Percentiles rank a stretch among this genome's conserved stretches.
Evolutionary conservation across 2,113 vertebrate species (phyloP).

Genomic region (Mungos mungo): DNA sequence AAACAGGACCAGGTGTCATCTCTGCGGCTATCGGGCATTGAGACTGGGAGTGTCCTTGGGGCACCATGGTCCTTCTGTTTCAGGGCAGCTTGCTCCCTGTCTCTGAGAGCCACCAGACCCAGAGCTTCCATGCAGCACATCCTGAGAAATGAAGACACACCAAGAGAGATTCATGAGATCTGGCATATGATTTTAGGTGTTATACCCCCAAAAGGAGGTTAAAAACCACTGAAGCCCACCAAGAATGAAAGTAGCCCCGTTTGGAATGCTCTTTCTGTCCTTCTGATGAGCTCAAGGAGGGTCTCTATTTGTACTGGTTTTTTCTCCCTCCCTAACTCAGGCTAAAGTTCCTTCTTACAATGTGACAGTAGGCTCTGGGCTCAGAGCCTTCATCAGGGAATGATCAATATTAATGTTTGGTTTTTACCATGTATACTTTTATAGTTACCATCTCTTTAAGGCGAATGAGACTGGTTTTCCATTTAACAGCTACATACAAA

Average conservation of each 20-base stretch:
- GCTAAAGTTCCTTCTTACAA: neutral
- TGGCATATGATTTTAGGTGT: neutral
- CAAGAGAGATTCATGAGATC: neutral
- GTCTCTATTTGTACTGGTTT: neutral
- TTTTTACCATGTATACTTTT: neutral
- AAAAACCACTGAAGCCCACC: neutral
- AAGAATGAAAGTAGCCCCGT: neutral
- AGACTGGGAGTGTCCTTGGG: neutral
- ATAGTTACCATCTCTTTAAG: neutral
- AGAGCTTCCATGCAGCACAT: neutral
- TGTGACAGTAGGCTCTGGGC: neutral
- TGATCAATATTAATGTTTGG: neutral
- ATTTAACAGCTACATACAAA: neutral
- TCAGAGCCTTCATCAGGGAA: neutral
- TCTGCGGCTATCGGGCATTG: no score
- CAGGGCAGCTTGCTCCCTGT: neutral
- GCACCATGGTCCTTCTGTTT: neutral
- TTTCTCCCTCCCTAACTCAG: neutral
- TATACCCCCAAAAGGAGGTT: neutral
- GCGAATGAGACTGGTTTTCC: neutral
- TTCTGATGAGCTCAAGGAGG: neutral
- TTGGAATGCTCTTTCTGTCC: neutral
- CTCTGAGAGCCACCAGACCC: neutral
- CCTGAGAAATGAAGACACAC: neutral
- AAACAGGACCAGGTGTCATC: neutral